A percentile compares a stretch with the other conserved stretches of the same genome.
These are phyloP conservation scores for Pteria penguin DNA, from an alignment of 2,888 invertebrate genomes.

Conservation along the genomic window DNA sequence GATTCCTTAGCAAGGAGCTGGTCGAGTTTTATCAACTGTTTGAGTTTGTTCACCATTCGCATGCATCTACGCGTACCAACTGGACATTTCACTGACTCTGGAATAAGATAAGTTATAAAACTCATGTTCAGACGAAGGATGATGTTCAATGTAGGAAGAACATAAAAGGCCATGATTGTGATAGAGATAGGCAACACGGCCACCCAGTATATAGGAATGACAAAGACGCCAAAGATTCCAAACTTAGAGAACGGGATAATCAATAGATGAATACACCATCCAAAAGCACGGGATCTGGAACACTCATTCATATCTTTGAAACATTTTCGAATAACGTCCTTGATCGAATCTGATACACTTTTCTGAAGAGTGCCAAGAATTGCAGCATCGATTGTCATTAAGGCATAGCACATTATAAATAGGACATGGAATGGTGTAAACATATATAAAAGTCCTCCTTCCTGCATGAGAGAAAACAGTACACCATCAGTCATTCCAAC, in stretches of 20 bases:
- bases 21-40: neutral
- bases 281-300: constrained; percentile 44
- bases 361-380: constrained; percentile 57
- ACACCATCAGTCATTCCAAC: neutral
- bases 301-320: constrained; percentile 67
- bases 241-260: constrained; percentile 71
- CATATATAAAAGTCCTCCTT: constrained; percentile 66
- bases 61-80: neutral
- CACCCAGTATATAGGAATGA: constrained; percentile 67
- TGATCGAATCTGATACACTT: constrained; percentile 57
- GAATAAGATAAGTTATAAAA: constrained; percentile 60
- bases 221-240: constrained; percentile 66
- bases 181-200: constrained; percentile 61
- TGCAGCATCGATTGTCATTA: constrained; percentile 64
- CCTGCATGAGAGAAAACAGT: too few species aligned
- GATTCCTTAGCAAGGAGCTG: neutral
- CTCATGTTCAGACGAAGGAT: constrained; percentile 66
- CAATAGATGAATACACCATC: constrained; percentile 61
- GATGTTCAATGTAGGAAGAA: constrained; percentile 71
- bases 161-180: constrained; percentile 66
- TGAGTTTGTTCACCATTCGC: neutral
- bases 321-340: constrained; percentile 58
- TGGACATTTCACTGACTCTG: constrained; percentile 6
- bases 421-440: constrained; percentile 72
- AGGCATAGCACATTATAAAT: constrained; percentile 70